Evolutionary conservation across 30 jellyfish, hydroid and myxozoan species (phyloP), one percentile per base, ranked within the genome.

Genomic region (Hydractinia symbiolongicarpus): DNA sequence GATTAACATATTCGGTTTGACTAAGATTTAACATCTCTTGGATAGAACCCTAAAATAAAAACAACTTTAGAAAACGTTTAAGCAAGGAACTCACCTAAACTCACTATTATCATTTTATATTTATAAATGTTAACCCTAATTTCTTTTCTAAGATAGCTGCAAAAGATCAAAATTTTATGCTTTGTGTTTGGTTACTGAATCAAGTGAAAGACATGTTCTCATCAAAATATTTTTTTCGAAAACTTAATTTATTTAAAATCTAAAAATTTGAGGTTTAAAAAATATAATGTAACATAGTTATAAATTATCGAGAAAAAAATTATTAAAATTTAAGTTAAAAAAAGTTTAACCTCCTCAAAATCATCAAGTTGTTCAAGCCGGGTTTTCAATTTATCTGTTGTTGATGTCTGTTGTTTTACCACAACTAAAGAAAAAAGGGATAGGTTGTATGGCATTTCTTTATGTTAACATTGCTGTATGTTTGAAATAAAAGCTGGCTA

Each of bases 281-380:
- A 30, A 30, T 30, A 30, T 30, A 30, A 30, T 30, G 44, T 30
- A 30, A 30, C 44, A 30, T 30, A 30, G 44, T 30, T 30, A 30
- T 30, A 30, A 30, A 30, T 30, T 30, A 30, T 30, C 44, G 44
- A 0, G n/a, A 30, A 30, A 30, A 30, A 30, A 30, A 30, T 30
- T 30, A 30, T 30, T 30, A 30, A 30, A n/a, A n/a, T n/a, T n/a
- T n/a, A n/a, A n/a, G n/a, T n/a, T n/a, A n/a, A n/a, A n/a, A n/a
- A n/a, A n/a, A 57, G 14, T 54, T 6, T 4, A 17, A 91, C 98
- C 96, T 91, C 98, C 58, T 91, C 98, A 75, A 91, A 76, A 66
- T 91, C 98, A 79, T 91, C 96, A 58, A 91, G 88, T 77, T 91
- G 96, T 69, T 91, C 96, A 15, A 91, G 87, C 57, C 98, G 81